These are phyloP conservation scores for Epicauta chinensis DNA, from an alignment of 1,140 invertebrate species.

Conservation along the genomic window DNA sequence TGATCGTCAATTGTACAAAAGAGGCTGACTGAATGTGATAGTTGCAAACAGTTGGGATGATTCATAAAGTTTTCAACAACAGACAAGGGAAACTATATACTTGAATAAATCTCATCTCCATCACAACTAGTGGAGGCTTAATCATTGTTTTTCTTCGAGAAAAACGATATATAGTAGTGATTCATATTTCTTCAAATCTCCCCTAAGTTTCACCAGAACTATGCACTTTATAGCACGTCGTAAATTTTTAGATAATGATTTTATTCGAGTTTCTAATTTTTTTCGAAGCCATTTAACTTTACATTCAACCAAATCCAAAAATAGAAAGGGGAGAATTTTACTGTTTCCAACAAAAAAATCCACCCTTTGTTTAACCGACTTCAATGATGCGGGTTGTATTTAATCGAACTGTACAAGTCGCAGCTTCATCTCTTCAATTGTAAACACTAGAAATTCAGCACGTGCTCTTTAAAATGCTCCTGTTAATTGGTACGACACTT, in stretches of 20 bases:
- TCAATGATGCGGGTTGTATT: too few relatives aligned
- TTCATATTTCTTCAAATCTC: conserved; percentile 1
- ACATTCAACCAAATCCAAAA: too few relatives aligned
- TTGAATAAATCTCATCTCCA: conserved; percentile 7
- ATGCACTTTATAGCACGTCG: conserved; percentile 3
- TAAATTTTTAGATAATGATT: conserved; percentile 7
- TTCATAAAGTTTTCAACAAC: conserved; percentile 10
- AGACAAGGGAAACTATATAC: conserved; percentile 10
- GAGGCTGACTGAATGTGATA: conserved; percentile 7
- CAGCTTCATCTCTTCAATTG: too few relatives aligned
- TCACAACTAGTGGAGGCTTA: not conserved
- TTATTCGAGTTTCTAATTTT: conserved; percentile 1
- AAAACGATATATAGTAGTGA: not conserved
- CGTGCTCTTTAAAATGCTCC: too few relatives aligned
- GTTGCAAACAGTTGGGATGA: conserved; percentile 1
- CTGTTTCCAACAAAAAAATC: too few relatives aligned
- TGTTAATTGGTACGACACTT: too few relatives aligned
- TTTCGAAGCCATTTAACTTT: too few relatives aligned
- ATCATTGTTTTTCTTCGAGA: conserved; percentile 6
- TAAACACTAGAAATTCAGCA: too few relatives aligned
- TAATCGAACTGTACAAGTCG: too few relatives aligned
- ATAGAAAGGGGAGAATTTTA: too few relatives aligned
- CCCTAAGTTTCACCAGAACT: conserved; percentile 1
- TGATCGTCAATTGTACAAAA: conserved; percentile 1
- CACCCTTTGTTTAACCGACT: too few relatives aligned